Conservation (phyloP, 2,797 vertebrate species). For the Sebastes iracundus region DNA sequence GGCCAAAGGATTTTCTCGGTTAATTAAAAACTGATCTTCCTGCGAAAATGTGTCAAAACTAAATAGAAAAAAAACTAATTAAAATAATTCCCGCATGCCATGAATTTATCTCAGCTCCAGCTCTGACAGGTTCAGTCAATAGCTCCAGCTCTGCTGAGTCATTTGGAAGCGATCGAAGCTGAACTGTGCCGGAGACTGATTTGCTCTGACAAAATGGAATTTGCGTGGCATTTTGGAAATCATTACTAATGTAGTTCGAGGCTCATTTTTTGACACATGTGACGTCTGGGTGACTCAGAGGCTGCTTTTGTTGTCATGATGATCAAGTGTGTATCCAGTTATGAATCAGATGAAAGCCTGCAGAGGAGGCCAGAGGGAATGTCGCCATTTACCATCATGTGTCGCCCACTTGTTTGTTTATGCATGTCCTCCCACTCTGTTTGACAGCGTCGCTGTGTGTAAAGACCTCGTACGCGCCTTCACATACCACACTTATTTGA, state of each 20-base stretch:
- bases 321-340: slow-evolving; percentile 48
- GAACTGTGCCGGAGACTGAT: background rate
- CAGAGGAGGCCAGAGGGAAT: slow-evolving; percentile 52
- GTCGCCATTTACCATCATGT: slow-evolving; percentile 62
- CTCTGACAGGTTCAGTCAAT: slow-evolving; percentile 50
- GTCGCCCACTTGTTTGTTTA: slow-evolving; percentile 76
- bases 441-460: slow-evolving; percentile 40
- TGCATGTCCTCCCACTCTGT: slow-evolving; percentile 42
- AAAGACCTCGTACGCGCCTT: slow-evolving; percentile 19
- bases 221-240: slow-evolving; percentile 35
- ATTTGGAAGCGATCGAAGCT: slow-evolving; percentile 16
- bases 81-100: slow-evolving; percentile 36
- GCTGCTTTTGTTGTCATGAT: slow-evolving; percentile 37
- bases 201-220: slow-evolving; percentile 9
- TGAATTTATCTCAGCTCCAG: slow-evolving; percentile 45
- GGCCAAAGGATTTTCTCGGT: slow-evolving; percentile 46
- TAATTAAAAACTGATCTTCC: slow-evolving; percentile 69
- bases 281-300: slow-evolving; percentile 52
- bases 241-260: slow-evolving; percentile 6
- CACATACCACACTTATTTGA: slow-evolving; percentile 52
- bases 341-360: slow-evolving; percentile 73
- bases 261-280: slow-evolving; percentile 41
- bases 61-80: slow-evolving; percentile 34
- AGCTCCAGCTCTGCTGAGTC: slow-evolving; percentile 26
- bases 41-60: slow-evolving; percentile 39